Percentiles rank a stretch among this genome's conserved stretches.
Evolutionary conservation across 2,113 vertebrate species (phyloP).

Genomic region (Tragelaphus scriptus): DNA sequence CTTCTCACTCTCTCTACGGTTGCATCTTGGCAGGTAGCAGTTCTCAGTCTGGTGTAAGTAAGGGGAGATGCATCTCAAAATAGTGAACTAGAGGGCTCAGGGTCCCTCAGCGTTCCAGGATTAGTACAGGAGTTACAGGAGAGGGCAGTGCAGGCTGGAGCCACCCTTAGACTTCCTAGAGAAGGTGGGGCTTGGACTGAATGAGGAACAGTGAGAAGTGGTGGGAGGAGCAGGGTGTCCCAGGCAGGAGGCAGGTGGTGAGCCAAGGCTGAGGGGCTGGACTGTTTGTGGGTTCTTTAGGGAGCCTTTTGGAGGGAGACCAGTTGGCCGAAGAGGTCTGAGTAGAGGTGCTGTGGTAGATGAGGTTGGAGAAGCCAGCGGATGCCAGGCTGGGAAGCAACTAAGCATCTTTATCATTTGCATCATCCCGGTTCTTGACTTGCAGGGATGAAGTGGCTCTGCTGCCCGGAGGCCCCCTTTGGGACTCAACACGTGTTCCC

Average conservation of each 20-base stretch:
- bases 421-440: not conserved
- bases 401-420: not conserved
- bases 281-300: not conserved
- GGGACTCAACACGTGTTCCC: rapidly evolving
- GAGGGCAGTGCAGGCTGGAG: not conserved
- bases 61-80: not conserved
- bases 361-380: not conserved
- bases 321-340: not conserved
- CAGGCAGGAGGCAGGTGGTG: not conserved
- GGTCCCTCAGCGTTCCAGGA: not conserved
- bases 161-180: not conserved
- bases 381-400: not conserved
- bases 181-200: not conserved
- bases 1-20: not conserved
- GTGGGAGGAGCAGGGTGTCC: not conserved
- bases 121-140: not conserved
- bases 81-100: not conserved
- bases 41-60: not conserved
- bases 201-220: not conserved
- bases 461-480: not conserved
- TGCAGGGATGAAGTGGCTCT: not conserved
- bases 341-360: not conserved
- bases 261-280: not conserved
- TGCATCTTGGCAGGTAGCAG: not conserved
- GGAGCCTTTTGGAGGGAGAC: not conserved